Percentiles rank a stretch among this genome's conserved stretches.
These are phyloP conservation scores for Phylloscopus trochilus DNA, from an alignment of 2,113 vertebrate genomes.

Conservation along the genomic window DNA sequence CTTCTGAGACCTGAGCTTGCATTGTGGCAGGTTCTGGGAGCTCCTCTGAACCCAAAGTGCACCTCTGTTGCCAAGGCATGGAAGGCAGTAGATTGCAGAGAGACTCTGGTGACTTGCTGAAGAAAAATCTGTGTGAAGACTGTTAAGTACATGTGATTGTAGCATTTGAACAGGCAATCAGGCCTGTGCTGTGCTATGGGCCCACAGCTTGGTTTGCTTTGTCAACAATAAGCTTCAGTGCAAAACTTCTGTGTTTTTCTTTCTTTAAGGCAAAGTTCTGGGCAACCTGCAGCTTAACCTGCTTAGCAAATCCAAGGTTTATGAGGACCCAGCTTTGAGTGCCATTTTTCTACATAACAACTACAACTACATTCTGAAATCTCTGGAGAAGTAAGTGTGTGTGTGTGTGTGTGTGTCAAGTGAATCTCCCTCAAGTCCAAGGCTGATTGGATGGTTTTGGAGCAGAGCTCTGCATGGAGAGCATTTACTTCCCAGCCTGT, in stretches of 20 bases:
- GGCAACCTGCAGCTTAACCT: conserved; percentile 97
- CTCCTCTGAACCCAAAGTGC: not conserved
- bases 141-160: not conserved
- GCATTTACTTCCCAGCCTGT: not conserved
- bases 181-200: not conserved
- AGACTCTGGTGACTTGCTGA: not conserved
- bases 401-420: not conserved
- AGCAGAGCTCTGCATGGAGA: not conserved
- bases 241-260: not conserved
- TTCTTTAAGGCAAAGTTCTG: conserved; percentile 87
- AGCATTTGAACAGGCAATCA: not conserved
- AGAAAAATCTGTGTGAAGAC: not conserved
- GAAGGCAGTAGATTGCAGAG: not conserved
- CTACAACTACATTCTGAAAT: conserved; percentile 99
- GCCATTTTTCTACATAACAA: conserved; percentile 98
- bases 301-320: conserved; percentile 96
- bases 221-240: not conserved
- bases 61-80: not conserved
- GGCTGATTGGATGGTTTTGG: not conserved
- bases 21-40: not conserved
- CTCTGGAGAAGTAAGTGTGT: conserved; percentile 90
- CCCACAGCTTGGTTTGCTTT: not conserved
- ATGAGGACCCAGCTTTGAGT: conserved; percentile 91
- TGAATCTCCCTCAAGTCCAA: not conserved
- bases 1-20: not conserved